These are phyloP conservation scores for Cercopithecus hamlyni DNA, from an alignment of 2,797 vertebrate species.

Conservation along the genomic window DNA sequence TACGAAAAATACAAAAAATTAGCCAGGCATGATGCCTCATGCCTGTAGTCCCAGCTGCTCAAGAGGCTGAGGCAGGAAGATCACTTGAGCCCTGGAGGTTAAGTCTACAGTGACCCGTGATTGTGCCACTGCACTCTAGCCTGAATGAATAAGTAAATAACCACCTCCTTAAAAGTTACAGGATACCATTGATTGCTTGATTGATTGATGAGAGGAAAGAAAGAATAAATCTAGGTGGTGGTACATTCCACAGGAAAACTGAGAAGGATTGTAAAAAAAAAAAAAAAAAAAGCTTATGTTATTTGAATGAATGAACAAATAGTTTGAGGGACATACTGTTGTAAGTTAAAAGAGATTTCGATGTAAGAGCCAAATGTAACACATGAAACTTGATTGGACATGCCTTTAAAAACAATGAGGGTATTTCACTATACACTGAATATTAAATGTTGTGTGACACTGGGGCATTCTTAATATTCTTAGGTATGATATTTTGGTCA, in stretches of 20 bases:
- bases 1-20: not conserved
- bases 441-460: not conserved
- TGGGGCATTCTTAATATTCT: not conserved
- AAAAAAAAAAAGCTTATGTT: not conserved
- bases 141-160: too few species aligned
- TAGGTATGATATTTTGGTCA: conserved; percentile 9
- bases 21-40: not conserved
- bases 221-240: not conserved
- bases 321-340: not conserved
- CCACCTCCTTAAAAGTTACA: conserved; percentile 15
- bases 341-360: not conserved
- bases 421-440: not conserved
- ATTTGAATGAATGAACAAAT: not conserved
- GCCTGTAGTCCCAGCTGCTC: not conserved
- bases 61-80: not conserved
- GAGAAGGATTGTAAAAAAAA: not conserved
- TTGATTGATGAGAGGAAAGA: not conserved
- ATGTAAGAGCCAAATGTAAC: not conserved
- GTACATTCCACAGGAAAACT: not conserved
- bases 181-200: not conserved
- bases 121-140: too few species aligned
- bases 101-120: too few species aligned
- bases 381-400: not conserved
- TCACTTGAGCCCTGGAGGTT: not conserved
- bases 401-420: not conserved